These are phyloP conservation scores for Cherax quadricarinatus DNA, from an alignment of 1,140 invertebrate genomes.

Conservation along the genomic window DNA sequence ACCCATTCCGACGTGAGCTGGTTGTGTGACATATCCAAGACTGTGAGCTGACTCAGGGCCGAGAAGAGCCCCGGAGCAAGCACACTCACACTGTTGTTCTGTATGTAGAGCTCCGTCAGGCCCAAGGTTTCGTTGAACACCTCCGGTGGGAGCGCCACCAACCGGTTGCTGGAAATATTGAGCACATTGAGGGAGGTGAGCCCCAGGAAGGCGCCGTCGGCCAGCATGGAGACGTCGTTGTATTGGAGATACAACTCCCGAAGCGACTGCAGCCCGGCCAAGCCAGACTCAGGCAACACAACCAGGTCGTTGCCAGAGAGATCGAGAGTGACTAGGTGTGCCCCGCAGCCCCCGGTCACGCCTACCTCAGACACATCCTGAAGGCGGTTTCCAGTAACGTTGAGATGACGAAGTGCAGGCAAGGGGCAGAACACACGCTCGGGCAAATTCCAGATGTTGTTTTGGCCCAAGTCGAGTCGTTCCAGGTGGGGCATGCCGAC, in stretches of 20 bases:
- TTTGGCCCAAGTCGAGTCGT: conserved; percentile 85
- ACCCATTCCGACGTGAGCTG: conserved; percentile 86
- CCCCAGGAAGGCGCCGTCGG: conserved; percentile 86
- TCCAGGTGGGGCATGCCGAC: conserved; percentile 72
- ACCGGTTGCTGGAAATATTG: conserved; percentile 88
- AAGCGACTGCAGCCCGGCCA: conserved; percentile 76
- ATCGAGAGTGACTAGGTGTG: conserved; percentile 85
- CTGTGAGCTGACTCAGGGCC: conserved; percentile 85
- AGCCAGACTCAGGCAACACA: conserved; percentile 81
- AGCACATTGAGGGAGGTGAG: conserved; percentile 85
- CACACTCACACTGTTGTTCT: conserved; percentile 85
- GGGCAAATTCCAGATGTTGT: conserved; percentile 88
- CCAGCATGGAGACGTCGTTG: conserved; percentile 78
- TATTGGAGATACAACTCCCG: conserved; percentile 75
- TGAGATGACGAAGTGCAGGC: conserved; percentile 83
- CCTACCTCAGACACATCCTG: conserved; percentile 89
- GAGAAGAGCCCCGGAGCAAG: conserved; percentile 85
- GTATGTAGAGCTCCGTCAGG: conserved; percentile 86
- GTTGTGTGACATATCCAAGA: conserved; percentile 91
- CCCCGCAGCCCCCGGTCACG: conserved; percentile 84
- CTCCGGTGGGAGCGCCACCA: conserved; percentile 85
- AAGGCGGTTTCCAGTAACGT: conserved; percentile 87
- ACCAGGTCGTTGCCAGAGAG: conserved; percentile 88
- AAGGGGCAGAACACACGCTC: conserved; percentile 86
- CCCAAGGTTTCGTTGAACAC: conserved; percentile 80